A percentile compares a stretch with the other conserved stretches of the same genome.
phyloP scores from a whole-genome alignment of 2,797 vertebrate species.

The Lagocephalus sceleratus region DNA sequence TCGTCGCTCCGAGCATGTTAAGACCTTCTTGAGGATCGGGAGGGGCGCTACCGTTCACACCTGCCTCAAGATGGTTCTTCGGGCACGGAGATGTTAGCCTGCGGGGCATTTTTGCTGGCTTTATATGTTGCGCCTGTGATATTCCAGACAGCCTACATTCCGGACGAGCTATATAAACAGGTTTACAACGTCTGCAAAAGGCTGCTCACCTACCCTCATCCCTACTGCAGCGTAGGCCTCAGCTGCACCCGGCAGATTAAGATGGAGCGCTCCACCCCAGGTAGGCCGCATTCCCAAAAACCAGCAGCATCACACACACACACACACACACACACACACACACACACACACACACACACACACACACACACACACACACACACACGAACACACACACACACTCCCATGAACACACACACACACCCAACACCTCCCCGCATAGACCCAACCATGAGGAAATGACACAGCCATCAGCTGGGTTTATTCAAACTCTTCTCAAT shows the following conservation, averaged over 20 bases:
- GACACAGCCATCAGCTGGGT: background rate
- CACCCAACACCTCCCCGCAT: too few relatives aligned
- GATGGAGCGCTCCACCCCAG: conserved; percentile 79
- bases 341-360: too few relatives aligned
- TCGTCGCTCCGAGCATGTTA: background rate
- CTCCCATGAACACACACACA: too few relatives aligned
- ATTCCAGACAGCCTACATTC: conserved; percentile 82
- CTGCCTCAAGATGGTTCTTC: too few relatives aligned
- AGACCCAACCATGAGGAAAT: too few relatives aligned
- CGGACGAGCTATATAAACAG: conserved; percentile 84
- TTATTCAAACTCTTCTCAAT: background rate
- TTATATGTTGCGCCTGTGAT: background rate
- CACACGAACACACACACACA: too few relatives aligned
- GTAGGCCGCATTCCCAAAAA: conserved; percentile 50
- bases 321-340: too few relatives aligned
- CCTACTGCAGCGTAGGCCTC: conserved; percentile 86
- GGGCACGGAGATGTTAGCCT: too few relatives aligned
- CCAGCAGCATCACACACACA: background rate
- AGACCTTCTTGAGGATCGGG: background rate
- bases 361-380: too few relatives aligned
- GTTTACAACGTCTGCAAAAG: conserved; percentile 86
- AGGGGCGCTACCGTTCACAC: background rate
- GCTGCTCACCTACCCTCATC: conserved; percentile 86
- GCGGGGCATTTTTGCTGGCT: background rate
- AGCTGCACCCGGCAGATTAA: conserved; percentile 83